A percentile compares a stretch with the other conserved stretches of the same genome.
These are phyloP conservation scores for Lophotis ruficrista DNA, from an alignment of 2,113 vertebrate genomes.

Conservation along the genomic window DNA sequence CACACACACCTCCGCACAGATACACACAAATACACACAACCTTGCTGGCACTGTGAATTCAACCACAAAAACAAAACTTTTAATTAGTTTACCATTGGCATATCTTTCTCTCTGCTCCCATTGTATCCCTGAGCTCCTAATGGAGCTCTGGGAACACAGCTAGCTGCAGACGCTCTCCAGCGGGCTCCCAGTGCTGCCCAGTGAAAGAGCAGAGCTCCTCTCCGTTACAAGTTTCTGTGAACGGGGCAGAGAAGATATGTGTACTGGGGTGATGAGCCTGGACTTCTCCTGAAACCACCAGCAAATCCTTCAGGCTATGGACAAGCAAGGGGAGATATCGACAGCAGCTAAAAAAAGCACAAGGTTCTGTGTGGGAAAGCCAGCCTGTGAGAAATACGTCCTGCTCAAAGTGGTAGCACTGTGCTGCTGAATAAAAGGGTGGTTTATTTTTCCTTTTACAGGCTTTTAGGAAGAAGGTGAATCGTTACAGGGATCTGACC, in stretches of 20 bases:
- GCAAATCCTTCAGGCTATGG: background rate
- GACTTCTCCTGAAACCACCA: background rate
- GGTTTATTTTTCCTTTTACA: background rate
- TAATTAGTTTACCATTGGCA: background rate
- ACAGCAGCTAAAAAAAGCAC: accelerated
- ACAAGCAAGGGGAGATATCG: accelerated
- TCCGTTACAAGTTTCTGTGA: accelerated
- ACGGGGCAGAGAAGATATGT: background rate
- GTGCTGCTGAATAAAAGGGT: background rate
- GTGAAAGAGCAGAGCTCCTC: background rate
- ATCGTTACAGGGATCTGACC: background rate
- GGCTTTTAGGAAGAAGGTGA: background rate
- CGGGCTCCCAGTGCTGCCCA: background rate
- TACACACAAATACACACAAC: background rate
- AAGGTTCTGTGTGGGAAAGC: background rate
- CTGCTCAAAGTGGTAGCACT: background rate
- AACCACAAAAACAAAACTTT: background rate
- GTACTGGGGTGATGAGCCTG: background rate
- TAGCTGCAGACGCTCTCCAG: background rate
- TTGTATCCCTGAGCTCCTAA: background rate
- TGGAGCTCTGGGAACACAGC: background rate
- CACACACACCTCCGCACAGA: background rate
- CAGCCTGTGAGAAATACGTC: background rate
- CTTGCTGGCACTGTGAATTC: background rate
- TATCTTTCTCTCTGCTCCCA: background rate